phyloP scores from a whole-genome alignment of 2,113 vertebrate genomes.

The Alectura lathami region DNA sequence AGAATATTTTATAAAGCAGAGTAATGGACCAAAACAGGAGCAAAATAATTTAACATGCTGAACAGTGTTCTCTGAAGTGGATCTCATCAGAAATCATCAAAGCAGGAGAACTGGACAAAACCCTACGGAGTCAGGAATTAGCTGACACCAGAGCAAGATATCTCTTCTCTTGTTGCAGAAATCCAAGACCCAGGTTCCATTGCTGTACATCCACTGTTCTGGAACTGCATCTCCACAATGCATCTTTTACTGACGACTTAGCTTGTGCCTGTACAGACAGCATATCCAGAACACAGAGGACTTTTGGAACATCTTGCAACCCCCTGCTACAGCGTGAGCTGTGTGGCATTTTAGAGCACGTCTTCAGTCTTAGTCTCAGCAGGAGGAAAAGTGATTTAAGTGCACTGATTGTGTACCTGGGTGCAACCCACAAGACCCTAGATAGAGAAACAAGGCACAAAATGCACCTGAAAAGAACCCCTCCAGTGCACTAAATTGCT shows the following conservation, averaged over 20 bases:
- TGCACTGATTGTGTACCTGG: neutral
- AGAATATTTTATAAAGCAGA: neutral
- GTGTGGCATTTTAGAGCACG: neutral
- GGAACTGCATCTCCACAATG: neutral
- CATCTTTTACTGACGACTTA: neutral
- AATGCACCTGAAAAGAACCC: neutral
- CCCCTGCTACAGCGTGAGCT: neutral
- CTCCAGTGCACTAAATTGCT: neutral
- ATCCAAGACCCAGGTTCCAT: neutral
- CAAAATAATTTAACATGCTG: neutral
- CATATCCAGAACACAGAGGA: neutral
- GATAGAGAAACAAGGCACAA: neutral
- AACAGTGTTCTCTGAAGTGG: neutral
- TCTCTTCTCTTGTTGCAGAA: neutral
- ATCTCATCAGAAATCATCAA: neutral
- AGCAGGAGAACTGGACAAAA: neutral
- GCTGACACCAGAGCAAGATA: neutral
- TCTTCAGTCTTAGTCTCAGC: neutral
- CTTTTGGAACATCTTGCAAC: neutral
- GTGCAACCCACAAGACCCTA: neutral
- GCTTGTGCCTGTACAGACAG: neutral
- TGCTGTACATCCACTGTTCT: neutral
- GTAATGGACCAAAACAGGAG: neutral
- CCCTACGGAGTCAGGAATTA: neutral
- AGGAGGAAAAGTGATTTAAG: neutral